These are phyloP conservation scores for Tetrapedia diversipes DNA, from an alignment of 2,888 invertebrate species.

Conservation along the genomic window DNA sequence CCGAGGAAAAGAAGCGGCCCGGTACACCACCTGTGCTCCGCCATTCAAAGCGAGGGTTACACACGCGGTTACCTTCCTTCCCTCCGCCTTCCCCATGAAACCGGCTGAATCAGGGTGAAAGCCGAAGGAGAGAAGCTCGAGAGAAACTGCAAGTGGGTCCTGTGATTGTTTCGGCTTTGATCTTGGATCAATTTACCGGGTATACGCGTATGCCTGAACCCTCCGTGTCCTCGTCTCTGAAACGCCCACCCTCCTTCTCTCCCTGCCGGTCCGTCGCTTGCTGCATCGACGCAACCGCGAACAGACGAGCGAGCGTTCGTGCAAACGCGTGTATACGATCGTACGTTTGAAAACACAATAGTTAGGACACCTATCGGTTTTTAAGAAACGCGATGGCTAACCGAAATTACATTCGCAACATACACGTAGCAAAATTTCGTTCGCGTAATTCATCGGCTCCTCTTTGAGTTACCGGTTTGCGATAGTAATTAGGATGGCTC, in stretches of 20 bases:
- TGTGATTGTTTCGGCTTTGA: constrained; percentile 83
- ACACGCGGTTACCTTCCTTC: constrained; percentile 79
- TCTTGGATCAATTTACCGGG: constrained; percentile 83
- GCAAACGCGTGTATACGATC: constrained; percentile 11
- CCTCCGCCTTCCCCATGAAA: too few species aligned
- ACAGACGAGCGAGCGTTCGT: constrained; percentile 6
- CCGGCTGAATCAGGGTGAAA: constrained; percentile 27
- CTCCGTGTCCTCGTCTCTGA: constrained; percentile 72
- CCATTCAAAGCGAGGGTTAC: constrained; percentile 72
- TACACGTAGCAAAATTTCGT: too few species aligned
- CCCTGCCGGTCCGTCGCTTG: constrained; percentile 6
- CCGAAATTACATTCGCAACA: too few species aligned
- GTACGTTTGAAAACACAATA: too few species aligned
- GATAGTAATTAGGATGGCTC: too few species aligned
- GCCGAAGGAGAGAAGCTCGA: constrained; percentile 48
- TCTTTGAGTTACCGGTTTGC: too few species aligned
- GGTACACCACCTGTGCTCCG: constrained; percentile 48
- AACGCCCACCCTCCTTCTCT: constrained; percentile 57
- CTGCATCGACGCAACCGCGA: constrained; percentile 27
- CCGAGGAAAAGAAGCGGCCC: constrained; percentile 47
- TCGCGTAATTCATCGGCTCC: too few species aligned
- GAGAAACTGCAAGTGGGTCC: constrained; percentile 76
- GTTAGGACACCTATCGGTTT: too few species aligned
- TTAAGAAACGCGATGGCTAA: too few species aligned
- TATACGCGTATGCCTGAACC: constrained; percentile 77